Evolutionary conservation across 2,113 vertebrate species (phyloP).

Genomic region (Cyprinodon brontotheroides): DNA sequence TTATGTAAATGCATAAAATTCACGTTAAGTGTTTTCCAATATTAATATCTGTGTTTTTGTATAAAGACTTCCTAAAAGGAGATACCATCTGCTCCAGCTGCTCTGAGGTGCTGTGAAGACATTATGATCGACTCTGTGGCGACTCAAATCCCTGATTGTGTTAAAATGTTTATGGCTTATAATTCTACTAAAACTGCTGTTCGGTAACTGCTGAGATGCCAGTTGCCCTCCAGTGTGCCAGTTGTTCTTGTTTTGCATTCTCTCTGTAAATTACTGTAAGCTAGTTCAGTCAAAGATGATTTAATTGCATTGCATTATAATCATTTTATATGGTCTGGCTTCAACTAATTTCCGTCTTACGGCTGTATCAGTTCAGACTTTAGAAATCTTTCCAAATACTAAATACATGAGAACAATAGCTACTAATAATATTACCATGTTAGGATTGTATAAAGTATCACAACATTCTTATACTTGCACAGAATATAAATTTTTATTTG

Average conservation of each 20-base stretch:
- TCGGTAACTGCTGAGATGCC: slow-evolving; percentile 1
- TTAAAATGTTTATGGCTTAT: slow-evolving; percentile 15
- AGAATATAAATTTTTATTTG: neutral
- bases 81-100: neutral
- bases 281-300: neutral
- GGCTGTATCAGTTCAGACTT: neutral
- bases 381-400: neutral
- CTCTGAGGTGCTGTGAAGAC: slow-evolving; percentile 1
- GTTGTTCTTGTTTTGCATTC: slow-evolving; percentile 11
- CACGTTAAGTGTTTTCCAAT: neutral
- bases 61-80: neutral
- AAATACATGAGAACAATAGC: neutral
- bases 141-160: slow-evolving; percentile 4
- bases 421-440: neutral
- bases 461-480: neutral
- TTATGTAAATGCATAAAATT: neutral
- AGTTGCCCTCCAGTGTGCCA: neutral
- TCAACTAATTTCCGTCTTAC: neutral
- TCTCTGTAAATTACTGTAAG: neutral
- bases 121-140: neutral
- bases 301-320: neutral
- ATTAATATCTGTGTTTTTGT: neutral
- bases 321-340: neutral
- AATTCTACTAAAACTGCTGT: neutral
- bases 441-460: no score